Percentiles rank a stretch among this genome's conserved stretches.
These are phyloP conservation scores for Bugulina stolonifera DNA, from an alignment of 2,888 invertebrate genomes.

Conservation along the genomic window DNA sequence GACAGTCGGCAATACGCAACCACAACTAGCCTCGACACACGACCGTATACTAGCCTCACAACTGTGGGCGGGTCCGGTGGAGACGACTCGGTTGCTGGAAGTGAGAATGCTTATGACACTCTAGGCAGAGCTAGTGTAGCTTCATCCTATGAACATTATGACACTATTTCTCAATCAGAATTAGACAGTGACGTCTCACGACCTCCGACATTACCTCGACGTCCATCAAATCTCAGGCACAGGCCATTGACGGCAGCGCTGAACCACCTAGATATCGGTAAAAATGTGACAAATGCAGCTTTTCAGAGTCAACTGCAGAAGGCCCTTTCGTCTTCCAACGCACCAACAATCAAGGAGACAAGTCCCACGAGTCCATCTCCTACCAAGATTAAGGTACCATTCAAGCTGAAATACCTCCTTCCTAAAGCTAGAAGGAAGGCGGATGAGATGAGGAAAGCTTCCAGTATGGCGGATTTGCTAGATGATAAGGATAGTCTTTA, in stretches of 20 bases:
- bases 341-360: slow-evolving; percentile 10
- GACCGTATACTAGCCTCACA: slow-evolving; percentile 15
- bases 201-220: slow-evolving; percentile 13
- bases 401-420: slow-evolving; percentile 14
- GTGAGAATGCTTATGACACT: slow-evolving; percentile 24
- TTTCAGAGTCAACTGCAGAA: slow-evolving; percentile 6
- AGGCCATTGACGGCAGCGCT: background rate
- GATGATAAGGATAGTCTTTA: background rate
- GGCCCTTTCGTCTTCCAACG: background rate
- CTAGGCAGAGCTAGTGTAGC: slow-evolving; percentile 10
- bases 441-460: slow-evolving; percentile 23
- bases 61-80: background rate
- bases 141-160: slow-evolving; percentile 23
- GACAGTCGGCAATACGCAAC: background rate
- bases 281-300: background rate
- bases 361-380: background rate
- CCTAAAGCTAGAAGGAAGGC: background rate
- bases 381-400: slow-evolving; percentile 2
- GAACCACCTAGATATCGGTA: background rate
- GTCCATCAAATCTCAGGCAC: slow-evolving; percentile 18
- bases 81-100: slow-evolving; percentile 17
- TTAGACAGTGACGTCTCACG: slow-evolving; percentile 16
- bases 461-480: slow-evolving; percentile 8
- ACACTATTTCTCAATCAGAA: slow-evolving; percentile 14
- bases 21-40: background rate